phyloP scores from a whole-genome alignment of 2,888 invertebrate genomes.

The Mechanitis mazaeus region DNA sequence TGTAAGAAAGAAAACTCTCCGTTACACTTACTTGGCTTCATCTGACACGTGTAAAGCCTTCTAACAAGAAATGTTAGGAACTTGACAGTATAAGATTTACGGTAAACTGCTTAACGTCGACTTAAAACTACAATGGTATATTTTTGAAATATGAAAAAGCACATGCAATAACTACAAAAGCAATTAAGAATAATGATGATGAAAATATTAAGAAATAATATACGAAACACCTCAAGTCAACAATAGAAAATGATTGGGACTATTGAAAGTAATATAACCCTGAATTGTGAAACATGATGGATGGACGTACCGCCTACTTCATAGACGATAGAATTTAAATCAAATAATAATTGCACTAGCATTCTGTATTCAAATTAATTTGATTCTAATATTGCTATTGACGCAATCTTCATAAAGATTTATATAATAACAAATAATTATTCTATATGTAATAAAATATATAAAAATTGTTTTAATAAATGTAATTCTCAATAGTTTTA shows the following conservation, averaged over 20 bases:
- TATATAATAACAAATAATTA: too few relatives aligned
- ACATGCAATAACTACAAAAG: constrained; percentile 6
- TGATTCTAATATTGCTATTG: constrained; percentile 18
- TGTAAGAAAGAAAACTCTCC: constrained; percentile 15
- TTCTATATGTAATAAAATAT: constrained; percentile 7
- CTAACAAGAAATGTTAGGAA: constrained; percentile 19
- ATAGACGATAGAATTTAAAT: constrained; percentile 28
- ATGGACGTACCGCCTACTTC: constrained; percentile 27
- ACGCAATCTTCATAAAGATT: constrained; percentile 13
- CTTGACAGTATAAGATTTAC: constrained; percentile 15
- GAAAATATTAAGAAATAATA: constrained; percentile 20
- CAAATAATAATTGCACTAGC: constrained; percentile 31
- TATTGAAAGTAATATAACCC: constrained; percentile 27
- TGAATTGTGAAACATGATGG: constrained; percentile 28
- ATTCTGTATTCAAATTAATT: constrained; percentile 26
- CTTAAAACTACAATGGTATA: background rate
- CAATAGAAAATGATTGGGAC: constrained; percentile 25
- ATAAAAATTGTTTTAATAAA: background rate
- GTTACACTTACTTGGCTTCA: constrained; percentile 19
- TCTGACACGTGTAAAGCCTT: constrained; percentile 22
- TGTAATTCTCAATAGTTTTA: background rate
- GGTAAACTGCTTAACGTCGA: too few relatives aligned
- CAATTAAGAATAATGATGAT: constrained; percentile 16
- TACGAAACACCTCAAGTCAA: constrained; percentile 11
- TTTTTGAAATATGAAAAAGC: background rate